Percentiles rank a stretch among this genome's conserved stretches.
phyloP scores from a whole-genome alignment of 2,888 invertebrate genomes.

The Dynastes grantii region DNA sequence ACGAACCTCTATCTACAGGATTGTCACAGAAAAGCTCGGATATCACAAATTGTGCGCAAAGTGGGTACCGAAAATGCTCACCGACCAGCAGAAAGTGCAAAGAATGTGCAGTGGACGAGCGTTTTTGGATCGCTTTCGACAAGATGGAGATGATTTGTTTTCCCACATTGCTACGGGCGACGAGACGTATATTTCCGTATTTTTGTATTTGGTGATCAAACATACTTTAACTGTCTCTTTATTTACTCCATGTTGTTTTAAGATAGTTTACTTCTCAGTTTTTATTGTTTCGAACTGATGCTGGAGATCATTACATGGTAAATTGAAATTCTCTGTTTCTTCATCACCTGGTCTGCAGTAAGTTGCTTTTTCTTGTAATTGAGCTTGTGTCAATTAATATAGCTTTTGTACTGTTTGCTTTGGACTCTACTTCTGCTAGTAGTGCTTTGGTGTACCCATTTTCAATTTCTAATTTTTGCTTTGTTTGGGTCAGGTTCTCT shows the following conservation, averaged over 20 bases:
- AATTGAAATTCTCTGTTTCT: slow-evolving; percentile 1
- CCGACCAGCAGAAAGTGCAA: no score
- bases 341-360: slow-evolving; percentile 19
- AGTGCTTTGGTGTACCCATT: neutral
- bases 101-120: no score
- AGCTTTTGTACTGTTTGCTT: neutral
- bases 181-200: no score
- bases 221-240: slow-evolving; percentile 35
- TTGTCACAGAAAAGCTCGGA: no score
- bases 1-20: no score
- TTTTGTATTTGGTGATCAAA: no score
- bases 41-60: no score
- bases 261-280: slow-evolving; percentile 9
- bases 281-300: neutral
- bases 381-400: neutral
- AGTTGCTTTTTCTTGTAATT: slow-evolving; percentile 11
- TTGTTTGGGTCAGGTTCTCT: slow-evolving; percentile 21
- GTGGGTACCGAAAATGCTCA: no score
- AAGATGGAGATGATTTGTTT: no score
- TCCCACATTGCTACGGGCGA: no score
- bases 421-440: slow-evolving; percentile 7
- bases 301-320: neutral
- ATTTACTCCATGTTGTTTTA: slow-evolving; percentile 16
- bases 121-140: no score
- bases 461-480: slow-evolving; percentile 39